These are phyloP conservation scores for Halocaridina rubra DNA, from an alignment of 2,888 invertebrate species.

Conservation along the genomic window DNA sequence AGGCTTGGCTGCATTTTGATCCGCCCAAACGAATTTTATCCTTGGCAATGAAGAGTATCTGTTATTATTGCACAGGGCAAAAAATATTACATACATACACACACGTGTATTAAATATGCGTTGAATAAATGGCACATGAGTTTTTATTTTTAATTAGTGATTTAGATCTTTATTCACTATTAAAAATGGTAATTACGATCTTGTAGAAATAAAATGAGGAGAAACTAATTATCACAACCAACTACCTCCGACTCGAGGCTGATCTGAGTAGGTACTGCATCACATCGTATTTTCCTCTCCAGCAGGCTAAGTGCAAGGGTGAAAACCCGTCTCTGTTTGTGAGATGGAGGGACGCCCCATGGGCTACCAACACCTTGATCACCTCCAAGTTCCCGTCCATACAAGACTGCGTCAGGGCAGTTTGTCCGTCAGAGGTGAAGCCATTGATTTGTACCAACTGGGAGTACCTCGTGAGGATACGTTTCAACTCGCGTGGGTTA, in stretches of 20 bases:
- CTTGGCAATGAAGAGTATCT: not conserved
- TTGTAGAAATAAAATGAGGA: no score
- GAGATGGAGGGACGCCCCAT: conserved; percentile 57
- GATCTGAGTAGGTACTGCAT: conserved; percentile 59
- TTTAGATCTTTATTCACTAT: no score
- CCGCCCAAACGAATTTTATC: not conserved
- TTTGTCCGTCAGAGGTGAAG: conserved; percentile 62
- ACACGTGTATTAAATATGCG: not conserved
- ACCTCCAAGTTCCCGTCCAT: conserved; percentile 63
- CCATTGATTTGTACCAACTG: conserved; percentile 62
- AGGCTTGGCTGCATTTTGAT: not conserved
- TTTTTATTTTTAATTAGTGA: no score
- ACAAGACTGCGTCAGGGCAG: conserved; percentile 63
- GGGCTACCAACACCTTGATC: conserved; percentile 62
- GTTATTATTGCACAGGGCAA: conserved; percentile 46
- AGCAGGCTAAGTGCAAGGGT: conserved; percentile 63
- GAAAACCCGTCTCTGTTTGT: conserved; percentile 63
- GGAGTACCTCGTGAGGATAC: conserved; percentile 61
- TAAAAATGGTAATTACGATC: not conserved
- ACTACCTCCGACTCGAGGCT: not conserved
- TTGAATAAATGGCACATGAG: no score
- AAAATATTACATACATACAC: not conserved
- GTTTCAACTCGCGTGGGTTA: conserved; percentile 57
- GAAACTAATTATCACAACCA: not conserved
- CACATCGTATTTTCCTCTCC: conserved; percentile 57